Evolutionary conservation across 1,140 invertebrate genomes (phyloP).

Genomic region (Tetragnatha versicolor): DNA sequence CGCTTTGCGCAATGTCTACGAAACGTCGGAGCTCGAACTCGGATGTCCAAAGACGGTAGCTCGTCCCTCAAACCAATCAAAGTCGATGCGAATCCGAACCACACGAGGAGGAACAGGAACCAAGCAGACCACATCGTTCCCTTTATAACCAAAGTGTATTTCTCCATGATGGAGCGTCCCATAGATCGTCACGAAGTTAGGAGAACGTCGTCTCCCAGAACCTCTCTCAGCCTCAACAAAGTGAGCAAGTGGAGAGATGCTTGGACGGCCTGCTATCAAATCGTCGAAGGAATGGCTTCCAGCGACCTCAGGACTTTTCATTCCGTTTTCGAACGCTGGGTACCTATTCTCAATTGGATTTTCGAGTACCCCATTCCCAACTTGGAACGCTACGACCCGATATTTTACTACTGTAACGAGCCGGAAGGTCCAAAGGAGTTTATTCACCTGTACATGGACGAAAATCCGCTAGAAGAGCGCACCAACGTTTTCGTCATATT

Average conservation of each 20-base stretch:
- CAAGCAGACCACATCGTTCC: background rate
- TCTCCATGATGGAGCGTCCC: background rate
- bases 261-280: background rate
- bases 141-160: background rate
- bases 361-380: background rate
- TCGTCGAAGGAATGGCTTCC: background rate
- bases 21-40: background rate
- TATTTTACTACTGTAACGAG: conserved; percentile 1
- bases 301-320: background rate
- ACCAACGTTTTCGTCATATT: background rate
- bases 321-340: background rate
- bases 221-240: background rate
- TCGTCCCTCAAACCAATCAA: background rate
- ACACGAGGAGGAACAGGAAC: background rate
- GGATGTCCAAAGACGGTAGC: background rate
- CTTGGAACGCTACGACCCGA: background rate
- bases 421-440: background rate
- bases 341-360: background rate
- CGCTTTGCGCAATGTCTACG: too few relatives aligned
- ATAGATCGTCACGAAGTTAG: conserved; percentile 2
- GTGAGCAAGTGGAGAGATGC: background rate
- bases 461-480: background rate
- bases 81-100: background rate
- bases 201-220: background rate
- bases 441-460: conserved; percentile 3